Conservation (phyloP, 2,797 vertebrate species). For the Clamator glandarius region DNA sequence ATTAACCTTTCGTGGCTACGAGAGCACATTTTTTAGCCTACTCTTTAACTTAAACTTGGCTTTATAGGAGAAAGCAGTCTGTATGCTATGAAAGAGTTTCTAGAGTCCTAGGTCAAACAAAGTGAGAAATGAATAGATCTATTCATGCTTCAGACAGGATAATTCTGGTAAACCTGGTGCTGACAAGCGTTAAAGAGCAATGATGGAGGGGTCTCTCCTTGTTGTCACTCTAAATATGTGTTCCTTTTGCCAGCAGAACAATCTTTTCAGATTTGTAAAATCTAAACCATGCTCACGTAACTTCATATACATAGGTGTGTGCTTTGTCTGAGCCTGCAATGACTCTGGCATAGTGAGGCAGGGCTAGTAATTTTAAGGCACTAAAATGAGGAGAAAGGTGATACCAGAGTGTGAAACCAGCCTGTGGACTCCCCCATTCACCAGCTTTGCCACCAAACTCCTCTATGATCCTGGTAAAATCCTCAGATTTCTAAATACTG, state of each 20-base stretch:
- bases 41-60: slow-evolving; percentile 12
- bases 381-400: background rate
- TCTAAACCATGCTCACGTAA: background rate
- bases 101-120: slow-evolving; percentile 30
- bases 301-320: background rate
- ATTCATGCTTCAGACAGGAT: slow-evolving; percentile 74
- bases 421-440: background rate
- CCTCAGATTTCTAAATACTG: background rate
- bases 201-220: slow-evolving; percentile 71
- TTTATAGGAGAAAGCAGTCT: slow-evolving; percentile 53
- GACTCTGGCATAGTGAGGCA: background rate
- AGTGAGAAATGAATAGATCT: slow-evolving; percentile 71
- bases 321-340: background rate
- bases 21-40: background rate
- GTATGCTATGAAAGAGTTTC: slow-evolving; percentile 25
- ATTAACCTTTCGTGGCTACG: slow-evolving; percentile 45
- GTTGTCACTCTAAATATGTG: slow-evolving; percentile 70
- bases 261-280: slow-evolving; percentile 45
- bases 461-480: background rate
- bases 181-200: slow-evolving; percentile 72
- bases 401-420: background rate
- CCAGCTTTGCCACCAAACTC: background rate
- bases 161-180: slow-evolving; percentile 71
- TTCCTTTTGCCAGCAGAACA: slow-evolving; percentile 31
- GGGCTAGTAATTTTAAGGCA: background rate